Base-by-base conservation (phyloP, 2,888 invertebrate species). In the Rhamnusium bicolor region DNA sequence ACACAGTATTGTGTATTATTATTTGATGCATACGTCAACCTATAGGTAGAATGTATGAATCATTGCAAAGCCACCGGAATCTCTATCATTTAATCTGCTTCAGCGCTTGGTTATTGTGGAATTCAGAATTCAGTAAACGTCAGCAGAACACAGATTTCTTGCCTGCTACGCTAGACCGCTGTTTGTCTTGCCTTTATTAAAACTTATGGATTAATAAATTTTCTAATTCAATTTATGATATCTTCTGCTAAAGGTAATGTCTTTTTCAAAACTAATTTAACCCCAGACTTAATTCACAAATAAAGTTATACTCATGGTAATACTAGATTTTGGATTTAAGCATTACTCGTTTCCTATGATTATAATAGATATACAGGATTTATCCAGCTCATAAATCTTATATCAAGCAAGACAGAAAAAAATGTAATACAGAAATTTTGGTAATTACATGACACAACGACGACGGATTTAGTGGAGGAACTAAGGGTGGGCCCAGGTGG, bases 141-240 rank as follows among this genome's bases (percentile, higher is more conserved):
- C 18, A 47, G 21, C 49, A 47, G 21, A 56, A 46, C 18, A 51
- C 53, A 16, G 40, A 71, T 53, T 67, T 71, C 66, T 24, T 61
- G 71, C 54, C 61, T 53, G 27, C 61, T 21, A 16, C 32, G 53
- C 29, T 40, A 24, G 21, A 53, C 53, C 4, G 6, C 47, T n/a
- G 49, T 24, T 62, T 66, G 65, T 40, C 3, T 61, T 54, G 16
- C 54, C 29, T 32, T 54, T 61, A 67, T 61, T 61, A 61, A 67
- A 61, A 65, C 51, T 49, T 66, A 29, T 24, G 60, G 62, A 47
- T 62, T 27, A 21, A 47, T 63, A 32, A 53, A 46, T 62, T 62
- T 21, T n/a, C n/a, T 53, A 21, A 53, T 21, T 12, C 10, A 12
- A 12, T n/a, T 53, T 5, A 2, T 19, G 14, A 5, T 49, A n/a